phyloP scores from a whole-genome alignment of 2,888 invertebrate genomes.

The Tenthredo distinguenda region DNA sequence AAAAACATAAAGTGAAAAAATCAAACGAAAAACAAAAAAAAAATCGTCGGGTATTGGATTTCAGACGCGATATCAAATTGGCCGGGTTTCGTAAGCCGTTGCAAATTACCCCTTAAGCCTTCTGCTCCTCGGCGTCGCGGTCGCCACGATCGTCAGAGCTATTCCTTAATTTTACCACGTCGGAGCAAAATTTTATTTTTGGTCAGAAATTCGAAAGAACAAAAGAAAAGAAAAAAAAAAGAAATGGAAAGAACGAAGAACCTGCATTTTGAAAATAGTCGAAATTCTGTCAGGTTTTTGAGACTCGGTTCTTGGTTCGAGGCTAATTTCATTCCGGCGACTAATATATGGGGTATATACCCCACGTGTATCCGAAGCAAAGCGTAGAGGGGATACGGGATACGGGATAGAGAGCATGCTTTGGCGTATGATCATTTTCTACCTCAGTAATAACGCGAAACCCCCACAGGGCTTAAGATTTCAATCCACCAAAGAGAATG shows the following conservation, averaged over 20 bases:
- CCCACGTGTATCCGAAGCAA: background rate
- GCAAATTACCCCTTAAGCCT: slow-evolving; percentile 77
- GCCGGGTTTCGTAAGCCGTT: slow-evolving; percentile 72
- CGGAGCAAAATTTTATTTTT: background rate
- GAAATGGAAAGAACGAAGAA: no score
- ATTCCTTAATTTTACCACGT: background rate
- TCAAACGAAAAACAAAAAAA: slow-evolving; percentile 48
- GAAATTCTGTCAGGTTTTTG: no score
- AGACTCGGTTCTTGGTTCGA: no score
- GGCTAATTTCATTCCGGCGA: no score
- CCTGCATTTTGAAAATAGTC: no score
- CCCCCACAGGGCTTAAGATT: slow-evolving; percentile 50
- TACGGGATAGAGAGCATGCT: background rate
- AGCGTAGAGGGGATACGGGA: background rate
- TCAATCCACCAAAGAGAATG: slow-evolving; percentile 51
- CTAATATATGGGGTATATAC: no score
- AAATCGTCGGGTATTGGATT: slow-evolving; percentile 69
- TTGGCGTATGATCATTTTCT: slow-evolving; percentile 48
- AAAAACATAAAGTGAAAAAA: slow-evolving; percentile 39
- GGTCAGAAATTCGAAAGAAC: no score
- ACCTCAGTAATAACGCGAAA: slow-evolving; percentile 49
- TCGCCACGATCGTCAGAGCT: background rate
- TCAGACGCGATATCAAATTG: slow-evolving; percentile 73
- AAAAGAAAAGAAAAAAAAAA: no score
- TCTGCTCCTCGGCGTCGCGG: slow-evolving; percentile 73